Evolutionary conservation across 2,113 vertebrate species (phyloP).

Genomic region (Neolamprologus brichardi): DNA sequence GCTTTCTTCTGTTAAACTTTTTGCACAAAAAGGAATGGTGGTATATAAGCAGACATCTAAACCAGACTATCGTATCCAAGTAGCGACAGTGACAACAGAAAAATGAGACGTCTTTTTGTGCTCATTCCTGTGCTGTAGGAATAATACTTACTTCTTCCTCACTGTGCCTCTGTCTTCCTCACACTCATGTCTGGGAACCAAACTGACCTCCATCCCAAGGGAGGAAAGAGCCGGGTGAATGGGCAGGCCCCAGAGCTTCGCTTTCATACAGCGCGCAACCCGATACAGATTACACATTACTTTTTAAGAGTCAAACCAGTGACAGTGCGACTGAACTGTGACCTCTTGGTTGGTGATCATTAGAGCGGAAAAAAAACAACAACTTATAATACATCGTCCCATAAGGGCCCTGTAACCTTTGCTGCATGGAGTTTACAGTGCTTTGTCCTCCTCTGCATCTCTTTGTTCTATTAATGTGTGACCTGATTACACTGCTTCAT

Average conservation of each 20-base stretch:
- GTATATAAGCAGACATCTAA: background rate
- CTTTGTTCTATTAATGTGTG: background rate
- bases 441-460: background rate
- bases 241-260: background rate
- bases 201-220: conserved; percentile 34
- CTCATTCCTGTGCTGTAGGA: background rate
- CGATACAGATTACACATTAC: background rate
- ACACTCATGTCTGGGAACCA: conserved; percentile 43
- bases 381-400: background rate
- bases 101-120: background rate
- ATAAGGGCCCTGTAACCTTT: background rate
- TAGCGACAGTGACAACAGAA: background rate
- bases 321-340: background rate
- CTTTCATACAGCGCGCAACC: background rate
- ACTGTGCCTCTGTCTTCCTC: background rate
- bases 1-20: background rate
- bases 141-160: background rate
- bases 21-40: background rate
- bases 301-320: background rate
- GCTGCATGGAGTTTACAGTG: background rate
- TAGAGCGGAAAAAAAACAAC: rapidly evolving
- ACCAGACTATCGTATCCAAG: background rate
- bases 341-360: background rate
- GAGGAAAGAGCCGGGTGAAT: conserved; percentile 32
- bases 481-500: background rate